Evolutionary conservation across 2,113 vertebrate genomes (phyloP).

Genomic region (Ovibos moschatus): DNA sequence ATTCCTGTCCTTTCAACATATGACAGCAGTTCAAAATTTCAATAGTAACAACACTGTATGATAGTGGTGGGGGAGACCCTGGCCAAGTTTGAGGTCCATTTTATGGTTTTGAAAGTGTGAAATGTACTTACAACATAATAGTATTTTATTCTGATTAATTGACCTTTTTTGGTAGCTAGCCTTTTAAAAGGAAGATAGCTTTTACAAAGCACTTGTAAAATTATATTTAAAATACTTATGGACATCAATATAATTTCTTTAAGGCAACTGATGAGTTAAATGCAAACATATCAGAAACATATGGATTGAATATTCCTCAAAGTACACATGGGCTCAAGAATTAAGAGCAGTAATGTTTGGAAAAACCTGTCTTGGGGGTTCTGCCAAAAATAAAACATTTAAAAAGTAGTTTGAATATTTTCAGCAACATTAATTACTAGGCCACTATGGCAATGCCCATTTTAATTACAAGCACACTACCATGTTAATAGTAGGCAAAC

Average conservation of each 20-base stretch:
- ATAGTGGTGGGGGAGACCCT: neutral
- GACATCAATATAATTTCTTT: neutral
- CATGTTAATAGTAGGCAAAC: neutral
- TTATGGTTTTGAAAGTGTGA: neutral
- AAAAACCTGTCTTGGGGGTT: neutral
- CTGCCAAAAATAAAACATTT: neutral
- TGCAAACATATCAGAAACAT: neutral
- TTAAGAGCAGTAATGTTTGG: neutral
- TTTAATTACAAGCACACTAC: neutral
- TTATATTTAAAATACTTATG: neutral
- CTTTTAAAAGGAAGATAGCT: neutral
- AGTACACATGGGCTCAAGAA: neutral
- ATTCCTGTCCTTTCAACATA: neutral
- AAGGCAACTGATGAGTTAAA: neutral
- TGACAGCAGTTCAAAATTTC: neutral
- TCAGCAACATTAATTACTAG: neutral
- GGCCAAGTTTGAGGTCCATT: neutral
- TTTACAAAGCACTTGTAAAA: neutral
- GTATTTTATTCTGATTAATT: neutral
- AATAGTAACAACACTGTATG: neutral
- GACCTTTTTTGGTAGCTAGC: neutral
- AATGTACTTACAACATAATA: neutral
- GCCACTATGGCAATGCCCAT: neutral
- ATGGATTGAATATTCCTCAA: constrained; percentile 1
- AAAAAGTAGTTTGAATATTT: neutral